A percentile compares a stretch with the other conserved stretches of the same genome.
Conservation (phyloP, 2,797 vertebrate genomes). For the Melanogrammus aeglefinus region DNA sequence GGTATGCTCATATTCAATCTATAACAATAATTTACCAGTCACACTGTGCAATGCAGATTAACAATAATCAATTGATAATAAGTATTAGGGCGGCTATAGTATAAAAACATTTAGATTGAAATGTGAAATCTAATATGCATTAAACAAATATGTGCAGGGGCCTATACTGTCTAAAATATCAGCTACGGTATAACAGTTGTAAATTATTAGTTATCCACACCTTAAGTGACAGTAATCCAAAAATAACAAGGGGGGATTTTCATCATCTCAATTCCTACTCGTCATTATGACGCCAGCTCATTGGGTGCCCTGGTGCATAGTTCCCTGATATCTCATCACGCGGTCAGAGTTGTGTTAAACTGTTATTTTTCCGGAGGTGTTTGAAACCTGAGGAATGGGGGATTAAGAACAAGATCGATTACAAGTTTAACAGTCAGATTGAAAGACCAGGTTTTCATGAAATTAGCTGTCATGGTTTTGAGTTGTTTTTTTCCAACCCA, state of each 20-base stretch:
- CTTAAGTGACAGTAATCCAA: slow-evolving; percentile 67
- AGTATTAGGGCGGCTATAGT: not conserved
- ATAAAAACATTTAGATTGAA: not conserved
- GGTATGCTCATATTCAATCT: not conserved
- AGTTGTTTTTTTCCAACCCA: not conserved
- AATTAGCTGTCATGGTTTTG: not conserved
- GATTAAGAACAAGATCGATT: slow-evolving; percentile 2
- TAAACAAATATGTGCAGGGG: not conserved
- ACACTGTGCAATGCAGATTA: not conserved
- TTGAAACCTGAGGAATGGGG: not conserved
- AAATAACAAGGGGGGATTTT: slow-evolving; percentile 65
- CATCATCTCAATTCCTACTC: slow-evolving; percentile 36
- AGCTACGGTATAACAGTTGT: not conserved
- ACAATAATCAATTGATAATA: not conserved
- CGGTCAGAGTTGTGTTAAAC: slow-evolving; percentile 18
- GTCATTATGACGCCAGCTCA: slow-evolving; percentile 44
- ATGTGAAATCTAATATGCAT: not conserved
- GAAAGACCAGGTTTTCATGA: not conserved
- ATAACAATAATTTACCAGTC: not conserved
- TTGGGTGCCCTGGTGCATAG: slow-evolving; percentile 48
- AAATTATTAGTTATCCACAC: slow-evolving; percentile 35
- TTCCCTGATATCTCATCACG: slow-evolving; percentile 16
- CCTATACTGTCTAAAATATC: not conserved
- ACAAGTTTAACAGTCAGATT: not conserved
- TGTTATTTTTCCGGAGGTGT: not conserved